A percentile compares a stretch with the other conserved stretches of the same genome.
Evolutionary conservation across 2,113 vertebrate species (phyloP).

Genomic region (Pluvianellus socialis): DNA sequence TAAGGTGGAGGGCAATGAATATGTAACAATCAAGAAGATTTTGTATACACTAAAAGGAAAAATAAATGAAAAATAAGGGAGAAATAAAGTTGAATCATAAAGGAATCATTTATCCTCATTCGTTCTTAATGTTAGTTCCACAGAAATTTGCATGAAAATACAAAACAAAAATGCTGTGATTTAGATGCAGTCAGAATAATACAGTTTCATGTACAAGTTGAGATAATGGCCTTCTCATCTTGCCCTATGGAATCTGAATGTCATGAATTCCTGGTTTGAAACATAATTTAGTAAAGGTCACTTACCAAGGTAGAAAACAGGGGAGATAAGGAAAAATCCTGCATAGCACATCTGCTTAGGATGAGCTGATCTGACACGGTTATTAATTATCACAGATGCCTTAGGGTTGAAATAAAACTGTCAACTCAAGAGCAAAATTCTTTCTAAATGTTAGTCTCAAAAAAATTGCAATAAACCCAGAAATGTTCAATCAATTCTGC

Average conservation of each 20-base stretch:
- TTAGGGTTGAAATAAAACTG: slow-evolving; percentile 47
- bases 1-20: not conserved
- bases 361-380: slow-evolving; percentile 21
- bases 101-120: not conserved
- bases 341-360: slow-evolving; percentile 38
- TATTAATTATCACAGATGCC: slow-evolving; percentile 61
- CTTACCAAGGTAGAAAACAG: slow-evolving; percentile 24
- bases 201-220: not conserved
- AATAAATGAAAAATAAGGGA: not conserved
- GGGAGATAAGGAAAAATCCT: slow-evolving; percentile 31
- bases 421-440: slow-evolving; percentile 10
- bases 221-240: not conserved
- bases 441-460: not conserved
- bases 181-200: not conserved
- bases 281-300: slow-evolving; percentile 54
- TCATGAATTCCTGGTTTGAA: slow-evolving; percentile 36
- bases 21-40: not conserved
- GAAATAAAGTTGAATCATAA: not conserved
- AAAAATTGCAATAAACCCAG: not conserved
- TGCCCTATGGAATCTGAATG: slow-evolving; percentile 39
- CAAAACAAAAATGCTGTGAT: not conserved
- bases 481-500: not conserved
- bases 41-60: not conserved
- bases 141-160: not conserved
- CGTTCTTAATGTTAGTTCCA: not conserved